Evolutionary conservation across 2,113 vertebrate species (phyloP).

Genomic region (Tychaedon coryphoeus): DNA sequence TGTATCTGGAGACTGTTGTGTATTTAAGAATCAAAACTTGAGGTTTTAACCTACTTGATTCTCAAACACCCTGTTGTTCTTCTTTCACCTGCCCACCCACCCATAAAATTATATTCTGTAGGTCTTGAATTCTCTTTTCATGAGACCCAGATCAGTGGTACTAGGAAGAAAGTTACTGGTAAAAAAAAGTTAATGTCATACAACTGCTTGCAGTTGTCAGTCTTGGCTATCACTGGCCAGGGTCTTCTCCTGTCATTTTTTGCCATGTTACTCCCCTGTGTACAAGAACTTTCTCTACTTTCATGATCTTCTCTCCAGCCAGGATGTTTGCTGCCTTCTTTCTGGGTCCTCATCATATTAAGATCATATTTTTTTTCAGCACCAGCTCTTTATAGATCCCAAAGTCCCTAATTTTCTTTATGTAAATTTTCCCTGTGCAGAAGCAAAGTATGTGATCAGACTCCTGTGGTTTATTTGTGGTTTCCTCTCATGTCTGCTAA

Average conservation of each 20-base stretch:
- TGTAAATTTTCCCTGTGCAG: background rate
- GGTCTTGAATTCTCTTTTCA: background rate
- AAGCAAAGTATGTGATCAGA: background rate
- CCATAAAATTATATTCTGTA: background rate
- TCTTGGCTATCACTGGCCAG: background rate
- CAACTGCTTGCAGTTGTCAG: background rate
- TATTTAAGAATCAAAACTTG: background rate
- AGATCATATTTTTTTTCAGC: background rate
- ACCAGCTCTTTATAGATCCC: background rate
- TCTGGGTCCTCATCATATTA: background rate
- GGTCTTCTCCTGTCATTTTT: background rate
- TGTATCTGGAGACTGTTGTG: background rate
- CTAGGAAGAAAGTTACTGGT: background rate
- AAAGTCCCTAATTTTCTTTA: background rate
- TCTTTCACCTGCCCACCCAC: background rate
- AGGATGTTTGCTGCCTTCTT: background rate
- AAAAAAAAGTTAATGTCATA: background rate
- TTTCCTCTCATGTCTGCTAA: background rate
- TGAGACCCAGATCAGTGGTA: no score
- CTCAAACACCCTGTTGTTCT: background rate
- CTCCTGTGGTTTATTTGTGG: background rate
- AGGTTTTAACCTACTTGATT: background rate
- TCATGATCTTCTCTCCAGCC: background rate
- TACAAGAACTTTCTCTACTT: background rate
- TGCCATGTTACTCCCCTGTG: background rate